Base-by-base conservation (phyloP, 2,113 vertebrate species). In the Dasyurus viverrinus region DNA sequence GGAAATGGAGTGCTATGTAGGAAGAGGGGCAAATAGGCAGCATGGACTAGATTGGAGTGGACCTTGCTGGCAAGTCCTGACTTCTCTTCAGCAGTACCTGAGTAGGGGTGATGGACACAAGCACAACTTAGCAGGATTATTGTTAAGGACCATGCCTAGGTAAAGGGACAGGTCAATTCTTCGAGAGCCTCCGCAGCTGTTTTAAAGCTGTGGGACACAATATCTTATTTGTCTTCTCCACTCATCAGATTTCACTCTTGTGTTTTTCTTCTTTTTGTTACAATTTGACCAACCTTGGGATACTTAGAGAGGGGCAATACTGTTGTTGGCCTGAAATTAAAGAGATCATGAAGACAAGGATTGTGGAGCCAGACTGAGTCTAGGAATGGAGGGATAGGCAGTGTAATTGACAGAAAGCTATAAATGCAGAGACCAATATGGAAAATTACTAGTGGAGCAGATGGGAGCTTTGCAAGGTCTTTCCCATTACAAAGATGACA, bases 181-280 rank as follows among this genome's bases (percentile, higher is more conserved):
- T 48, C 48, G 48, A 48, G 5, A 48, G 48, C 48, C 48, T 48
- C 48, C 48, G 7, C 48, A 48, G 48, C 48, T 48, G 5, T 52
- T 94, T 93, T 93, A 52, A 91, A 50, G 46, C 95, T 89, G 48
- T 89, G 89, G 90, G 89, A 96, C 57, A 60, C 36, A 53, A 55
- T 89, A 4, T 93, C 47, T 54, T 76, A 53, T 95, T 54, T 90
- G 89, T 93, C 1, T 50, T 89, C 8, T 91, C 57, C 30, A 30
- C 12, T 76, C 14, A 7, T n/a, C 68, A 76, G 60, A n/a, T 25
- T 76, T n/a, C n/a, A 19, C 36, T 76, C 16, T 76, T 76, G 60
- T n/a, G 12, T 14, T 76, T 92, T 89, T 26, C n/a, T 60, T 7
- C 89, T 84, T 57, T 89, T 1, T 76, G 47, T 92, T 76, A 22